Evolutionary conservation across 1,140 invertebrate genomes (phyloP).

Genomic region (Macrotrachela quadricornifera): DNA sequence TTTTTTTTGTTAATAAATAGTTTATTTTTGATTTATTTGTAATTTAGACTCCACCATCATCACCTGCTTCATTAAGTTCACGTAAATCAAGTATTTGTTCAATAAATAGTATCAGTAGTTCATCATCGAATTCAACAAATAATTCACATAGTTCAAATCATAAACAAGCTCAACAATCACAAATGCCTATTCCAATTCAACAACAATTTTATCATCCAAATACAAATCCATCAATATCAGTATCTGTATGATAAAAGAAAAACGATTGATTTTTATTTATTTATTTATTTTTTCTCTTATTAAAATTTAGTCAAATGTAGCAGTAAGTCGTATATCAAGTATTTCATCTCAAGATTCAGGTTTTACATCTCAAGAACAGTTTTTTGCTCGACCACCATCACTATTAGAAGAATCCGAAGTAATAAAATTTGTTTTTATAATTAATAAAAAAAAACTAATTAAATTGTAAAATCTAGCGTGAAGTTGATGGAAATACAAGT

Average conservation of each 20-base stretch:
- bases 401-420: constrained; percentile 12
- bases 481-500: too few species aligned
- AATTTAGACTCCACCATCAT: constrained; percentile 23
- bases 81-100: constrained; percentile 80
- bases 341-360: constrained; percentile 72
- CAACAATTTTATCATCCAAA: neutral
- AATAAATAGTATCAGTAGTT: constrained; percentile 71
- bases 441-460: too few species aligned
- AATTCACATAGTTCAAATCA: constrained; percentile 52
- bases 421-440: too few species aligned
- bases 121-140: constrained; percentile 54
- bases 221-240: constrained; percentile 1
- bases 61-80: constrained; percentile 31
- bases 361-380: constrained; percentile 66
- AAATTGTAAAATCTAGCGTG: too few species aligned
- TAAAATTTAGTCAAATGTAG: constrained; percentile 15
- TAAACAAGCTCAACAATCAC: constrained; percentile 23
- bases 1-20: neutral
- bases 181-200: constrained; percentile 12
- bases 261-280: neutral
- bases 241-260: neutral
- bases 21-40: neutral
- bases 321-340: constrained; percentile 43
- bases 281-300: neutral
- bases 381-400: constrained; percentile 44